phyloP scores from a whole-genome alignment of 1,140 invertebrate genomes.

The Popillia japonica region DNA sequence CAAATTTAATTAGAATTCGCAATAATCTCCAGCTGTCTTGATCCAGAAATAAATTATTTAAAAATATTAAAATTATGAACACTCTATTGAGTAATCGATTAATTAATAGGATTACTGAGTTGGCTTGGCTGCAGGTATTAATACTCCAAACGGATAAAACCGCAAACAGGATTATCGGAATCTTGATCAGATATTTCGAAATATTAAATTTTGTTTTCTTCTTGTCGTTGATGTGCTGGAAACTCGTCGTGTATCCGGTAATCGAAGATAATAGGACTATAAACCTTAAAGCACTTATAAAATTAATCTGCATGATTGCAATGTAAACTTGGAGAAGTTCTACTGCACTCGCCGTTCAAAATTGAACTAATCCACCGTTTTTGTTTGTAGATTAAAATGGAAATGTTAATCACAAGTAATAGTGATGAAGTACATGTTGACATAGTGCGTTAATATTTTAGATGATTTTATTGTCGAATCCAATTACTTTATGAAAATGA shows the following conservation, averaged over 20 bases:
- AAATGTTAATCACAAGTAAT: not conserved
- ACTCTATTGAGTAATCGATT: not conserved
- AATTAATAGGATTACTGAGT: not conserved
- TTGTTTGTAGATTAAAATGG: too few species aligned
- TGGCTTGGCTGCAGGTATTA: not conserved
- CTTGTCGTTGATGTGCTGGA: not conserved
- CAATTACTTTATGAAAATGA: not conserved
- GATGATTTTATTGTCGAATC: not conserved
- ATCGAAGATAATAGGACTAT: not conserved
- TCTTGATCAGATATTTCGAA: not conserved
- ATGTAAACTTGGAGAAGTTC: too few species aligned
- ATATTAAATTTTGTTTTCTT: not conserved
- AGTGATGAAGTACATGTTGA: too few species aligned
- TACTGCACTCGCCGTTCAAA: too few species aligned
- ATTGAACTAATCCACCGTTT: too few species aligned
- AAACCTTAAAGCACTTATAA: not conserved
- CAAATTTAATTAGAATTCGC: not conserved
- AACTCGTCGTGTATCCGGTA: not conserved
- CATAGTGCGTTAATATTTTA: not conserved
- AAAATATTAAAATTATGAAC: not conserved
- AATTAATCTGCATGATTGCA: not conserved
- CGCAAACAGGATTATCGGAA: not conserved
- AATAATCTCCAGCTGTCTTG: not conserved
- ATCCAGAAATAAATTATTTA: not conserved
- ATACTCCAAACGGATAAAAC: not conserved